Conservation (phyloP, 1,140 invertebrate species). For the Trachymyrmex septentrionalis region DNA sequence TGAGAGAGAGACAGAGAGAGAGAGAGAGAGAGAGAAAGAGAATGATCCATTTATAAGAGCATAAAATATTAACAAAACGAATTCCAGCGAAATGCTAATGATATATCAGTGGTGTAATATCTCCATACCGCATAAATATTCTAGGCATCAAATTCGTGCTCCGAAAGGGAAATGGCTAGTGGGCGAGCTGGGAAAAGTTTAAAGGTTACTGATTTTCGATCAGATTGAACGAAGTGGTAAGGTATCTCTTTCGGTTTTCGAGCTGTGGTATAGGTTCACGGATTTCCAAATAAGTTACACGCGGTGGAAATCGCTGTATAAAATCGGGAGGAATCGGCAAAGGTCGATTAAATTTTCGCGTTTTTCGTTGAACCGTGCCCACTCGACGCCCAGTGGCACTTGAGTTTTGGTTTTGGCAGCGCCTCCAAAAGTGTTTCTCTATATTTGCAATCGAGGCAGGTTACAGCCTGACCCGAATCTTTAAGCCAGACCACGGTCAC, state of each 20-base stretch:
- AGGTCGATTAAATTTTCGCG: slow-evolving; percentile 81
- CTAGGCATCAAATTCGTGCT: slow-evolving; percentile 26
- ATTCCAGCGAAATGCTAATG: background rate
- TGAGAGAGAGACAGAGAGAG: too few species aligned
- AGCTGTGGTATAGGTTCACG: background rate
- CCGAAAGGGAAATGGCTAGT: slow-evolving; percentile 14
- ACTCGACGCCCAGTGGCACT: slow-evolving; percentile 63
- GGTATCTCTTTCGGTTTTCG: slow-evolving; percentile 55
- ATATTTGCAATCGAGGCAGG: slow-evolving; percentile 84
- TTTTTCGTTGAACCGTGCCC: slow-evolving; percentile 72
- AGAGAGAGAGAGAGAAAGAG: too few species aligned
- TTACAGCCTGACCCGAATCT: slow-evolving; percentile 84
- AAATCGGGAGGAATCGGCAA: slow-evolving; percentile 33
- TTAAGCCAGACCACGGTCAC: slow-evolving; percentile 80
- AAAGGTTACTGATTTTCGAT: slow-evolving; percentile 54
- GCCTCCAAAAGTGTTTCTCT: slow-evolving; percentile 81
- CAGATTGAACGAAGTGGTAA: slow-evolving; percentile 54
- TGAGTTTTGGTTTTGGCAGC: slow-evolving; percentile 82
- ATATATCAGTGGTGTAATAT: background rate
- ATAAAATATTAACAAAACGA: background rate
- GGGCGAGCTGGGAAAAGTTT: slow-evolving; percentile 51
- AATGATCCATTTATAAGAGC: background rate
- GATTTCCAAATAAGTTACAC: slow-evolving; percentile 27
- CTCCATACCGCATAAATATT: slow-evolving; percentile 12
- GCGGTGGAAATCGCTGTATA: slow-evolving; percentile 3